phyloP scores from a whole-genome alignment of 2,113 vertebrate species.

The Amphiprion percula region DNA sequence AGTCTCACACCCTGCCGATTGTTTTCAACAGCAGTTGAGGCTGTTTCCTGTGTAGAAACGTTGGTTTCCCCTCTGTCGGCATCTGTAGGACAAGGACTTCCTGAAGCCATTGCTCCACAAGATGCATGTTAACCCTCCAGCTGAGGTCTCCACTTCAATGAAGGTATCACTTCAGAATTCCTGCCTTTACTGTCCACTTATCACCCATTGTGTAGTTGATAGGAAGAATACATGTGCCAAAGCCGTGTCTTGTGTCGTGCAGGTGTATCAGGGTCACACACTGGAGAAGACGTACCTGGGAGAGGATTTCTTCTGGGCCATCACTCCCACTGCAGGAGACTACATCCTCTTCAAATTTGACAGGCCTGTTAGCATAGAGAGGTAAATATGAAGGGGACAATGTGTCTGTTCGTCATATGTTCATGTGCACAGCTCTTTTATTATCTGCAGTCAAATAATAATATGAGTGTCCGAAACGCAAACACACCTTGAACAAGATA shows the following conservation, averaged over 20 bases:
- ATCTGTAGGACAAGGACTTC: conserved; percentile 96
- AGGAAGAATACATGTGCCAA: no score
- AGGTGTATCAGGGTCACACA: conserved; percentile 96
- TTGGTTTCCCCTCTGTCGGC: conserved; percentile 11
- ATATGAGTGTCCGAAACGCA: background rate
- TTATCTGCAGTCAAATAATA: background rate
- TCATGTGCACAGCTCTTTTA: background rate
- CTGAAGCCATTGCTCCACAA: conserved; percentile 98
- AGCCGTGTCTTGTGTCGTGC: conserved; percentile 3
- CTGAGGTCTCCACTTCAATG: conserved; percentile 96
- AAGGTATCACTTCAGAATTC: conserved; percentile 78
- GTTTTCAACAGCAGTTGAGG: background rate
- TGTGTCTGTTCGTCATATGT: background rate
- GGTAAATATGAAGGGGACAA: conserved; percentile 74
- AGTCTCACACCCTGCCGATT: conserved; percentile 52
- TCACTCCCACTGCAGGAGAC: conserved; percentile 93
- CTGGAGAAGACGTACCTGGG: conserved; percentile 97
- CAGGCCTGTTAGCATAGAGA: conserved; percentile 93
- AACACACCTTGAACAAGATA: no score
- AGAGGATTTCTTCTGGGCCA: conserved; percentile 99
- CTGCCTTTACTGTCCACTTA: no score
- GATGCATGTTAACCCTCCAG: conserved; percentile 97
- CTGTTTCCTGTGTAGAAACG: conserved; percentile 25
- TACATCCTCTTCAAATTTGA: conserved; percentile 98
- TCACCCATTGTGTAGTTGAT: no score